Evolutionary conservation across 2,888 invertebrate genomes (phyloP).

Genomic region (Platerodrilus igneus): DNA sequence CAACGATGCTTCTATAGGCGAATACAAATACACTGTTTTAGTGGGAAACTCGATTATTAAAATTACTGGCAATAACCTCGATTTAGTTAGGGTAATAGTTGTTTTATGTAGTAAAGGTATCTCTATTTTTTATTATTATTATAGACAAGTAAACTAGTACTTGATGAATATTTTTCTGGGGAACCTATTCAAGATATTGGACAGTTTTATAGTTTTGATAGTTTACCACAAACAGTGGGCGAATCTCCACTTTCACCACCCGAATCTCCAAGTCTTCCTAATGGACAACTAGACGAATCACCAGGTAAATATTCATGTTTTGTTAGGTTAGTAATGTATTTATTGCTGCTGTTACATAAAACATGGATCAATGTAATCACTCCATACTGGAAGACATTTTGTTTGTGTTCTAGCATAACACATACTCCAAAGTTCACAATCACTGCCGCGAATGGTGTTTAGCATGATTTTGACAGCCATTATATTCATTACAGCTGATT

Average conservation of each 20-base stretch:
- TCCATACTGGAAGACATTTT: too few relatives aligned
- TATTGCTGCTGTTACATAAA: slow-evolving; percentile 9
- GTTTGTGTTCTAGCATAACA: too few relatives aligned
- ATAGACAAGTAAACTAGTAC: slow-evolving; percentile 79
- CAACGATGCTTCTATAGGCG: slow-evolving; percentile 78
- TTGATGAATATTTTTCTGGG: slow-evolving; percentile 76
- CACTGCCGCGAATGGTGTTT: too few relatives aligned
- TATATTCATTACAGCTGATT: too few relatives aligned
- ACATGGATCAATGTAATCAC: too few relatives aligned
- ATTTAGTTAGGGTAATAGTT: slow-evolving; percentile 72
- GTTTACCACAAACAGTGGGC: slow-evolving; percentile 41
- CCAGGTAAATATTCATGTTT: slow-evolving; percentile 2
- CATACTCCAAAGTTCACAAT: too few relatives aligned
- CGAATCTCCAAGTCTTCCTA: slow-evolving; percentile 38
- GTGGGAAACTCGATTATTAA: slow-evolving; percentile 73
- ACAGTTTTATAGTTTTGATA: slow-evolving; percentile 47
- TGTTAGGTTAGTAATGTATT: slow-evolving; percentile 14
- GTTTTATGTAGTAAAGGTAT: too few relatives aligned
- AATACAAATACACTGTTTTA: slow-evolving; percentile 86
- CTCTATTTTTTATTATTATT: too few relatives aligned
- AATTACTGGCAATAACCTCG: slow-evolving; percentile 79
- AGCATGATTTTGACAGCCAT: too few relatives aligned
- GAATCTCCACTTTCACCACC: slow-evolving; percentile 39
- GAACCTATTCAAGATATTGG: slow-evolving; percentile 45
- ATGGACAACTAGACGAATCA: slow-evolving; percentile 29